phyloP scores from a whole-genome alignment of 1,140 invertebrate species.

The Oreohelix idahoensis region DNA sequence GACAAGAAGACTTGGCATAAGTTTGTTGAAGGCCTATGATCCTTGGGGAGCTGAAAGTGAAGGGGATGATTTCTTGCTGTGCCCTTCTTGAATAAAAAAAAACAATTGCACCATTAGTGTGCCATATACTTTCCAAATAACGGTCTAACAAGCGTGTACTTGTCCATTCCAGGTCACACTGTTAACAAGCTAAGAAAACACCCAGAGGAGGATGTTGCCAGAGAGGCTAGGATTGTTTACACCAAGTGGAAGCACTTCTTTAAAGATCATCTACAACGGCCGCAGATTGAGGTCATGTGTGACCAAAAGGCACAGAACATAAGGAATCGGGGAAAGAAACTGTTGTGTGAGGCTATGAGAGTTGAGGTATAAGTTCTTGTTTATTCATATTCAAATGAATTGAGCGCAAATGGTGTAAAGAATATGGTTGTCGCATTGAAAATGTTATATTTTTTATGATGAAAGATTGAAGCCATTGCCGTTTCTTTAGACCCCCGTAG shows the following conservation, averaged over 20 bases:
- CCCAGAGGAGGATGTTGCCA: conserved; percentile 57
- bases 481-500: no score
- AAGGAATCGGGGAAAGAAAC: conserved; percentile 52
- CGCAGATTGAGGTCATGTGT: conserved; percentile 66
- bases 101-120: no score
- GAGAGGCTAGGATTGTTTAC: conserved; percentile 55
- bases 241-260: conserved; percentile 61
- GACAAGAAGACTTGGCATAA: no score
- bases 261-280: conserved; percentile 52
- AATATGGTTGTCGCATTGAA: no score
- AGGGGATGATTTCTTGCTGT: no score
- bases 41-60: no score
- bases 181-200: conserved; percentile 59
- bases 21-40: no score
- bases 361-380: conserved; percentile 45
- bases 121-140: background rate
- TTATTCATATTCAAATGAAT: background rate
- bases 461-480: no score
- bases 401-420: no score
- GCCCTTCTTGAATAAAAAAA: no score
- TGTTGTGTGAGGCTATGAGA: conserved; percentile 54
- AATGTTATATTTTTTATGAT: no score
- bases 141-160: background rate
- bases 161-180: conserved; percentile 50
- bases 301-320: conserved; percentile 62